Base-by-base conservation (phyloP, 2,888 invertebrate genomes). In the Dryococelus australis region DNA sequence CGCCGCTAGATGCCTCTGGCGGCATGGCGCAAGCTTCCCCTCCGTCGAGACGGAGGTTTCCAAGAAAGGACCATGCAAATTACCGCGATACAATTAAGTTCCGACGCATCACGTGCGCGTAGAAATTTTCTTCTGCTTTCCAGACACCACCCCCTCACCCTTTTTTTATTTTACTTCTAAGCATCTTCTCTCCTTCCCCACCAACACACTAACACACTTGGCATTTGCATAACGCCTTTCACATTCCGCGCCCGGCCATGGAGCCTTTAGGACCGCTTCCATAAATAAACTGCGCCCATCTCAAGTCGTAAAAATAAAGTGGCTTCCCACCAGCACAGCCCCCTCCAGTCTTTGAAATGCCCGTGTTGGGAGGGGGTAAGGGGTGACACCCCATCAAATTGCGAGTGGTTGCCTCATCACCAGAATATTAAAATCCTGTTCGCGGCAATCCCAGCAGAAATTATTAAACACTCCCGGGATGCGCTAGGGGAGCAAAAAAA, bases 1-100 rank as follows among this genome's bases (percentile, higher is more conserved):
- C 24, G 83, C 24, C 83, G 83, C 83, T 83, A 83, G 83, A 83
- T 83, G 35, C 6, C 83, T 83, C 83, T 83, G 83, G 16, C 35
- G 5, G 28, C 83, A 65, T 24, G 1, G n/a, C 20, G n/a, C 20
- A 2, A 65, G 51, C n/a, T n/a, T 10, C 65, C 65, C 24, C 65
- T 10, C 65, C 6, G 65, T 24, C 20, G 16, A 20, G 65, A 65
- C 65, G 8, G 51, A 20, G 20, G 2, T 51, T 51, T 65, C 65
- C 10, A 8, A 24, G 65, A 8, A 24, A 20, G 65, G n/a, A 2
- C 2, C 65, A 65, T 65, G 65, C 65, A 65, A 65, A 65, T 65
- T 24, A 24, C 65, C 65, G 65, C 65, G 65, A 65, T 65, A 65
- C 65, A 65, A 65, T 65, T 65, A 65, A 65, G 65, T 65, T 65